These are phyloP conservation scores for Epinotia ramella DNA, from an alignment of 2,888 invertebrate species.

Conservation along the genomic window DNA sequence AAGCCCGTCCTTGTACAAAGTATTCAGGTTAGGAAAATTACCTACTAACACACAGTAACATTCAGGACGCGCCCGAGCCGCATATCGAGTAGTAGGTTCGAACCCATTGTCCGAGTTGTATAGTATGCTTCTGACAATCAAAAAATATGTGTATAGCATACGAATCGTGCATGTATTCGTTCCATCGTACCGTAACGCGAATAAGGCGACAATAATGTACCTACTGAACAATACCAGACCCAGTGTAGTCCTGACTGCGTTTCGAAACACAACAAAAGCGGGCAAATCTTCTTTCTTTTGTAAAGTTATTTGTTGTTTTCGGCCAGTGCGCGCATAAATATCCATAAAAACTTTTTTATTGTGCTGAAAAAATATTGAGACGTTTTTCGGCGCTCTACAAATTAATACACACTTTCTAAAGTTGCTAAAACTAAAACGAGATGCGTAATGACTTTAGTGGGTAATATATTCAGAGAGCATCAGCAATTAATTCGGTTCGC, in stretches of 20 bases:
- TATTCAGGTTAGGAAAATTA: slow-evolving; percentile 80
- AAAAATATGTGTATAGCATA: slow-evolving; percentile 69
- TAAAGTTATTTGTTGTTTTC: background rate
- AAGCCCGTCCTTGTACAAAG: slow-evolving; percentile 72
- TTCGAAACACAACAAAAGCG: slow-evolving; percentile 52
- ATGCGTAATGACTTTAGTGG: slow-evolving; percentile 47
- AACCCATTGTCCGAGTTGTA: slow-evolving; percentile 72
- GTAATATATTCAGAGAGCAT: slow-evolving; percentile 64
- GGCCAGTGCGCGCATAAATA: slow-evolving; percentile 45
- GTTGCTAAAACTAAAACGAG: slow-evolving; percentile 47
- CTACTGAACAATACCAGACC: slow-evolving; percentile 66
- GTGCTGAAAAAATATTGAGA: slow-evolving; percentile 49
- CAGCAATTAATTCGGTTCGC: slow-evolving; percentile 72
- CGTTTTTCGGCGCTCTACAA: slow-evolving; percentile 48
- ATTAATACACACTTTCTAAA: slow-evolving; percentile 63
- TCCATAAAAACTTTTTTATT: background rate
- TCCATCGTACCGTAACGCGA: slow-evolving; percentile 82
- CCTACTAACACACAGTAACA: slow-evolving; percentile 66
- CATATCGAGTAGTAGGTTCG: slow-evolving; percentile 64
- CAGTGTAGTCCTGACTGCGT: slow-evolving; percentile 73
- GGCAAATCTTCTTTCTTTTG: slow-evolving; percentile 47
- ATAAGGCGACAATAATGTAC: slow-evolving; percentile 74
- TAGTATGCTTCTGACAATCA: slow-evolving; percentile 64
- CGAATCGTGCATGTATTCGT: slow-evolving; percentile 80
- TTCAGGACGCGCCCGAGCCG: slow-evolving; percentile 64